phyloP scores from a whole-genome alignment of 2,888 invertebrate genomes.

The Creontiades dilutus region DNA sequence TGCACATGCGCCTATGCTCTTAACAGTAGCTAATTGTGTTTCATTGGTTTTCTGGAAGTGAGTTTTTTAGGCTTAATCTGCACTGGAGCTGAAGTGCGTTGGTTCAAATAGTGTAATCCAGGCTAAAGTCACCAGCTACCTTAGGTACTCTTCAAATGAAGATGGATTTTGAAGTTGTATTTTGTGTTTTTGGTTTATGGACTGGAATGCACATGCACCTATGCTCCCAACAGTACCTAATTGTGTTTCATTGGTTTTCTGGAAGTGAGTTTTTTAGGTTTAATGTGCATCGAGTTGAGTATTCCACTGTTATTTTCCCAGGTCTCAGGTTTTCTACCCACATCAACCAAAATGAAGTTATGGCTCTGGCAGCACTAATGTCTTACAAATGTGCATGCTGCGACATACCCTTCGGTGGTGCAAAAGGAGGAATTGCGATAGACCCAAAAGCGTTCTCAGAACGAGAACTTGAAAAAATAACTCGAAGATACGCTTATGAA shows the following conservation, averaged over 20 bases:
- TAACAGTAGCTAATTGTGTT: too few species aligned
- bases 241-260: too few species aligned
- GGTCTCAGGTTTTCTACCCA: constrained; percentile 80
- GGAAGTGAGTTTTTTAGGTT: neutral
- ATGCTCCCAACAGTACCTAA: too few species aligned
- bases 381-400: constrained; percentile 91
- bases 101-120: too few species aligned
- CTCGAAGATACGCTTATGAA: constrained; percentile 85
- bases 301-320: constrained; percentile 48
- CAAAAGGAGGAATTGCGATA: constrained; percentile 87
- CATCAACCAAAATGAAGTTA: constrained; percentile 87
- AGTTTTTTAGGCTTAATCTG: neutral
- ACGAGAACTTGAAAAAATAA: constrained; percentile 88
- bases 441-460: constrained; percentile 86
- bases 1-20: too few species aligned
- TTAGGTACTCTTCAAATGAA: too few species aligned
- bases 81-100: neutral
- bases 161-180: too few species aligned
- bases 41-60: too few species aligned
- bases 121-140: too few species aligned
- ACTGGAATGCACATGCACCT: too few species aligned
- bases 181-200: too few species aligned
- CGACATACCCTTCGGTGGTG: constrained; percentile 89
- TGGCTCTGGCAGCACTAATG: constrained; percentile 90
- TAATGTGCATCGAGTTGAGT: neutral